Evolutionary conservation across 2,888 invertebrate genomes (phyloP), one percentile per base, ranked within the genome.

Genomic region (Sturmia bella): DNA sequence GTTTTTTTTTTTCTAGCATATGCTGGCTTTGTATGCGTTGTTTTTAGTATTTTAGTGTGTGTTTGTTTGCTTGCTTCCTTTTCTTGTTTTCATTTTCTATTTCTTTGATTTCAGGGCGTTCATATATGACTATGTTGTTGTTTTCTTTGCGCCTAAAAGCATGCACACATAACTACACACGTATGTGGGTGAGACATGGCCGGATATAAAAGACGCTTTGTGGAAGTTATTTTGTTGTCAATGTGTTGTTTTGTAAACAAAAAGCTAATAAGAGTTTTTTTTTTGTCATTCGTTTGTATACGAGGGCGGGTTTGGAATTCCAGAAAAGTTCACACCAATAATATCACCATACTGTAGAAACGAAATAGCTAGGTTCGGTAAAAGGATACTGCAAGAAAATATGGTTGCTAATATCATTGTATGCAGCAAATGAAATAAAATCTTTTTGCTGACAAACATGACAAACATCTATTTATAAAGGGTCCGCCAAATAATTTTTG

Each of bases 81-180:
- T 59, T 27, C 15, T 41, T 56, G 1, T 37, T 19, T 13, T 24
- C 61, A 7, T 27, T 56, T 63, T n/a, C n/a, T 66, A 3, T 50
- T 43, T 45, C 69, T 56, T 56, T 63, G 56, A 54, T 50, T 72
- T 75, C 24, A 32, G 32, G 59, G 57, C 52, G 24, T 61, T 68
- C 68, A 21, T 59, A 21, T 41, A n/a, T 48, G 17, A 39, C 9
- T 50, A 32, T 43, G 52, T 43, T 32, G 43, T 41, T 52, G 37
- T 76, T 68, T 76, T 52, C 21, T 43, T 37, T 66, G 37, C 72
- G 57, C 57, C 77, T 77, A 70, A 69, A 70, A 54, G 19, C 63
- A 70, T 48, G 15, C 69, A 15, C 45, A 61, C 3, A 57, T 15
- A 9, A 41, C 50, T 9, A 43, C 15, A 32, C 19, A 54, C 17